phyloP scores from a whole-genome alignment of 2,888 invertebrate genomes.

The Antheraea assamensis region DNA sequence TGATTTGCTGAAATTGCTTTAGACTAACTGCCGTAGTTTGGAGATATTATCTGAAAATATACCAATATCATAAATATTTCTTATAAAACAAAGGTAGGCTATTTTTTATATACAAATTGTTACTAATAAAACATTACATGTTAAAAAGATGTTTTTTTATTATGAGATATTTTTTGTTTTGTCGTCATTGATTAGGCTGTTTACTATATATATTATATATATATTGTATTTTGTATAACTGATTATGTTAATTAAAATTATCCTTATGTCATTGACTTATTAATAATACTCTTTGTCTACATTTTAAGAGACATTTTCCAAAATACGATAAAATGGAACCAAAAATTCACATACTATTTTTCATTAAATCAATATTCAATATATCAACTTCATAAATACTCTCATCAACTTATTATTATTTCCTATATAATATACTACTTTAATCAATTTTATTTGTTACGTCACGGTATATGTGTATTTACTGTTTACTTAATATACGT shows the following conservation, averaged over 20 bases:
- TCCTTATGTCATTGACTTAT: background rate
- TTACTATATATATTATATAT: no score
- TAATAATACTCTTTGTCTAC: no score
- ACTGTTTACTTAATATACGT: background rate
- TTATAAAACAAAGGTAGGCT: background rate
- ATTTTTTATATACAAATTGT: background rate
- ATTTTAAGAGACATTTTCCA: background rate
- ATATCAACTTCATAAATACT: no score
- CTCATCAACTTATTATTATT: no score
- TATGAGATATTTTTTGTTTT: background rate
- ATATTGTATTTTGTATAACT: background rate
- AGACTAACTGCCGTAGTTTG: background rate
- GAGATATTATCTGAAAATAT: background rate
- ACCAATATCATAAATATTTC: background rate
- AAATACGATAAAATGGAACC: background rate
- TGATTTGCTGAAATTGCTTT: conserved; percentile 54
- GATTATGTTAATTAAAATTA: no score
- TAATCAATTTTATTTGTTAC: background rate
- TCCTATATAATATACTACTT: no score
- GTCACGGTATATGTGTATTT: background rate
- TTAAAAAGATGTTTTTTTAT: background rate
- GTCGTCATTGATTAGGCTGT: background rate
- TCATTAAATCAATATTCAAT: no score
- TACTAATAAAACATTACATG: background rate
- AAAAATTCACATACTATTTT: no score